Evolutionary conservation across 2,888 invertebrate species (phyloP).

Genomic region (Lucinisca nassula): DNA sequence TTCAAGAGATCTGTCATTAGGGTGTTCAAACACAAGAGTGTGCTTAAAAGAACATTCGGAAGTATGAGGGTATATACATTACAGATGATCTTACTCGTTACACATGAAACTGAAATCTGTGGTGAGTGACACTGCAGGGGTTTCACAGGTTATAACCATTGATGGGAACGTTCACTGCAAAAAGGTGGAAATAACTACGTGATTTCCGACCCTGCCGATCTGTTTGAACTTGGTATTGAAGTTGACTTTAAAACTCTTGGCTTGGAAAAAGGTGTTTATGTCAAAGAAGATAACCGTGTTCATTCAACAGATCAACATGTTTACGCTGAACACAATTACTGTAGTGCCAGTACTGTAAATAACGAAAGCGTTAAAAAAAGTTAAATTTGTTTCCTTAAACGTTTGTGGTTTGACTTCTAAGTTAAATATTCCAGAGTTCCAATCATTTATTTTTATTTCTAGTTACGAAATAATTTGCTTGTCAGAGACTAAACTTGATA

Average conservation of each 20-base stretch:
- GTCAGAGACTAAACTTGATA: not conserved
- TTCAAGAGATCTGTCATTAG: not conserved
- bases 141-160: not conserved
- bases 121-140: constrained; percentile 8
- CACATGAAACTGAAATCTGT: constrained; percentile 17
- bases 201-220: constrained; percentile 1
- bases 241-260: not conserved
- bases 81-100: constrained; percentile 16
- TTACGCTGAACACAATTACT: not conserved
- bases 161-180: constrained; percentile 16
- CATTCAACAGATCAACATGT: not conserved
- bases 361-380: not conserved
- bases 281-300: not conserved
- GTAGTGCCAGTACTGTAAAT: not conserved
- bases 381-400: not conserved
- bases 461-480: not conserved
- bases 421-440: not conserved
- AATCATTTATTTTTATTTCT: not conserved
- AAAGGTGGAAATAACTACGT: not conserved
- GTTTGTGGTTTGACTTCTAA: not conserved
- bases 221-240: not conserved
- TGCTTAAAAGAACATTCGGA: not conserved
- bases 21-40: not conserved
- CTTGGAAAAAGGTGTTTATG: not conserved
- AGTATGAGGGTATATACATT: constrained; percentile 10